Evolutionary conservation across 2,888 invertebrate species (phyloP).

Genomic region (Mactromeris polynyma): DNA sequence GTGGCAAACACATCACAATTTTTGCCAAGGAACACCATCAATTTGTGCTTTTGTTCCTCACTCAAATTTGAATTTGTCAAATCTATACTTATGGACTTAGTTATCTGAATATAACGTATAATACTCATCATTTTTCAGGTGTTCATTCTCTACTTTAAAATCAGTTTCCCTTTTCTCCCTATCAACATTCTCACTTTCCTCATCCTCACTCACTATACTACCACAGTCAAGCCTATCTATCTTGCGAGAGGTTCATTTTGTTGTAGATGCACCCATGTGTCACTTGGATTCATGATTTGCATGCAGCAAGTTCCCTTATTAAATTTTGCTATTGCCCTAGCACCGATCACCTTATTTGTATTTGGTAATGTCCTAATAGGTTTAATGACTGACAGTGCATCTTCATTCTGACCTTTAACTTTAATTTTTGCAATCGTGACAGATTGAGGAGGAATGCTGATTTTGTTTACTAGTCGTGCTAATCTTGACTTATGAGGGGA

Average conservation of each 20-base stretch:
- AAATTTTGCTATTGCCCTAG: conserved; percentile 35
- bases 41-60: conserved; percentile 36
- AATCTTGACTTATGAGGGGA: conserved; percentile 37
- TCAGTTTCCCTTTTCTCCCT: neutral
- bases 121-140: too few relatives aligned
- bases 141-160: too few relatives aligned
- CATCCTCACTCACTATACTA: neutral
- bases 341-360: conserved; percentile 40
- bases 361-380: conserved; percentile 47
- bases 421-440: conserved; percentile 35
- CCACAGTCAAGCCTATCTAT: conserved; percentile 29
- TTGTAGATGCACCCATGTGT: conserved; percentile 42
- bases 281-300: conserved; percentile 58
- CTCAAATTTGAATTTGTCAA: conserved; percentile 38
- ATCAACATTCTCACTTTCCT: neutral
- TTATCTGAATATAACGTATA: conserved; percentile 39
- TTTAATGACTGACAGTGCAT: conserved; percentile 25
- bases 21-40: conserved; percentile 48
- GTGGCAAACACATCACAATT: conserved; percentile 65
- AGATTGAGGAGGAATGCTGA: conserved; percentile 47
- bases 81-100: conserved; percentile 38
- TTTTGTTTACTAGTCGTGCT: conserved; percentile 48
- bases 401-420: conserved; percentile 10
- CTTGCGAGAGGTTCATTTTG: conserved; percentile 46
- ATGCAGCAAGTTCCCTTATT: conserved; percentile 21